These are phyloP conservation scores for Mormyrus proboscirostris DNA, from an alignment of 2,797 vertebrate species.

Conservation along the genomic window DNA sequence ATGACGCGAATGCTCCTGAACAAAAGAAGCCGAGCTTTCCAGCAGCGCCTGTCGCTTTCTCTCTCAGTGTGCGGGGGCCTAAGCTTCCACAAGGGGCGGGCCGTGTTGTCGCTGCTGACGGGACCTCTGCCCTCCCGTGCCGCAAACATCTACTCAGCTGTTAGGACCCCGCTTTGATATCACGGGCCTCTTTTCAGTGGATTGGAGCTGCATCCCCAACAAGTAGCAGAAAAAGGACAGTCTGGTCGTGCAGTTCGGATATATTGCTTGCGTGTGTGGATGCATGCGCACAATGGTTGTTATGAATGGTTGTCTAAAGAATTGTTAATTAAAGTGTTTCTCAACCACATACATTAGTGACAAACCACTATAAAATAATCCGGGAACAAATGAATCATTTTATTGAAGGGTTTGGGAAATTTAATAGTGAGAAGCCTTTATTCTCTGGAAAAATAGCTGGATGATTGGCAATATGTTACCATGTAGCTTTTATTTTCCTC, in stretches of 20 bases:
- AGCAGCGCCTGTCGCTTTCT: slow-evolving; percentile 11
- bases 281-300: not conserved
- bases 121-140: not conserved
- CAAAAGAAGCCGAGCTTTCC: slow-evolving; percentile 16
- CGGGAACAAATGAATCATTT: not conserved
- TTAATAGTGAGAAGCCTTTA: not conserved
- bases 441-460: not conserved
- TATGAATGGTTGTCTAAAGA: not conserved
- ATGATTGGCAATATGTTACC: not conserved
- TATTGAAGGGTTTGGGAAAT: not conserved
- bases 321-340: not conserved
- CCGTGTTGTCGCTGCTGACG: not conserved
- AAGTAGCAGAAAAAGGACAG: not conserved
- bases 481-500: not conserved
- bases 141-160: not conserved
- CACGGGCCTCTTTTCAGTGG: not conserved
- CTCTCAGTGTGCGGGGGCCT: not conserved
- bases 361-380: not conserved
- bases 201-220: not conserved
- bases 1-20: not conserved
- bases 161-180: not conserved
- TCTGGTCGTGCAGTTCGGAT: not conserved
- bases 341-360: not conserved
- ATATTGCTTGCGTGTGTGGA: not conserved
- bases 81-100: not conserved